Base-by-base conservation (phyloP, 2,888 invertebrate species). In the Leptinotarsa haldemani region DNA sequence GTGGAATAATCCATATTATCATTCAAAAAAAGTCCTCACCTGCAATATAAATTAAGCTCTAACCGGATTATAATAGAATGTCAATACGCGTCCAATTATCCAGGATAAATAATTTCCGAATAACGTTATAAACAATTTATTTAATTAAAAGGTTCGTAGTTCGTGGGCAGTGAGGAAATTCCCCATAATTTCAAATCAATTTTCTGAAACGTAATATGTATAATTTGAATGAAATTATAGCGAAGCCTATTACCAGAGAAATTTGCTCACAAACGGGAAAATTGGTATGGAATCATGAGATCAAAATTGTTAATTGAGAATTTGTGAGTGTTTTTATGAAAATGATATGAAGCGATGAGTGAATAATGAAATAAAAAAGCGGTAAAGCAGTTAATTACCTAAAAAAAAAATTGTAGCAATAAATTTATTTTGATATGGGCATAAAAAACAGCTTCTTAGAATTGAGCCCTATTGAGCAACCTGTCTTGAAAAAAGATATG, bases 171-270 rank as follows among this genome's bases (percentile, higher is more conserved):
- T 30, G n/a, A 16, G 12, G 16, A 30, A 63, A 68, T 58, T 71
- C 47, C 58, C 67, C 63, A 65, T 69, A 68, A 72, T 72, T 76
- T 65, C 69, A 74, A 74, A 72, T 72, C 71, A 76, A 74, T 76
- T 76, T 74, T 66, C 72, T 66, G 46, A 12, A 48, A 63, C 47
- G 52, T 74, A 67, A 74, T 74, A 69, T 69, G 74, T 63, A 68
- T 72, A 71, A 72, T 76, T 68, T 15, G 52, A 52, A 22, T 50
- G 66, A 70, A 68, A 75, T 75, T 71, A 69, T 65, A 70, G 46
- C 61, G 58, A 48, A 46, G 69, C 52, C 20, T 47, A 69, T 73
- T 73, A 73, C 69, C 56, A n/a, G 22, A 66, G 69, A 47, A 22
- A 58, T 69, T 65, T 30, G 61, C 40, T 40, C 30, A 12, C 61